Evolutionary conservation across 2,888 invertebrate species (phyloP).

Genomic region (Tetranychus truncatus): DNA sequence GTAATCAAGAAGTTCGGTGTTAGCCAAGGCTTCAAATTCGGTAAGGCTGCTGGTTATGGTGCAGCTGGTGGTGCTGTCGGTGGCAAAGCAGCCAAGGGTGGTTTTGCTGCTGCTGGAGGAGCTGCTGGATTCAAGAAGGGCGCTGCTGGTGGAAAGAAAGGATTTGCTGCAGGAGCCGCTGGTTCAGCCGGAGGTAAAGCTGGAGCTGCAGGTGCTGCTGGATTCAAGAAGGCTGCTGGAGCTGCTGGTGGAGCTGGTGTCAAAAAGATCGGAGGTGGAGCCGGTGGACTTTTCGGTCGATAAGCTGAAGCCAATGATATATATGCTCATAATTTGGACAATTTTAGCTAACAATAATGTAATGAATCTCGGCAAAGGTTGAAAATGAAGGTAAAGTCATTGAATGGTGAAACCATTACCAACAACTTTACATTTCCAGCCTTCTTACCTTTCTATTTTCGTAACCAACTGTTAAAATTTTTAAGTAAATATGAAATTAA

Average conservation of each 20-base stretch:
- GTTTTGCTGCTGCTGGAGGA: constrained; percentile 9
- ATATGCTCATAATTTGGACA: no score
- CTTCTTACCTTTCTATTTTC: neutral
- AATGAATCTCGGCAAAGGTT: no score
- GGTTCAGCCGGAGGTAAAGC: constrained; percentile 9
- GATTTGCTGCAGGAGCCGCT: constrained; percentile 17
- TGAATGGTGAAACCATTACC: no score
- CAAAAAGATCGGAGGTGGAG: neutral
- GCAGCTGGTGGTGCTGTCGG: constrained; percentile 20
- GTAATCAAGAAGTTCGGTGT: constrained; percentile 14
- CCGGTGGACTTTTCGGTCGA: neutral
- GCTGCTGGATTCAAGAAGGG: constrained; percentile 11
- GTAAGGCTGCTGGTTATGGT: constrained; percentile 20
- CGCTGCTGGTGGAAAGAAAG: constrained; percentile 15
- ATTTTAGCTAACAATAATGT: no score
- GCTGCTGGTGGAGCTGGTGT: neutral
- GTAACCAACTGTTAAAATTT: neutral
- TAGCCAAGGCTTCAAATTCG: constrained; percentile 20
- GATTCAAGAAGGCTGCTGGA: neutral
- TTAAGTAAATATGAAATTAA: neutral
- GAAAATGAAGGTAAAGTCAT: no score
- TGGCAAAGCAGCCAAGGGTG: constrained; percentile 16
- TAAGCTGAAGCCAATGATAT: neutral
- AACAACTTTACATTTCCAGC: no score
- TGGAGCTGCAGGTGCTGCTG: constrained; percentile 17